Conservation (phyloP, 1,140 invertebrate genomes). For the Caenorhabditis elegans region WBcel235 BX284603.4:11914001-11914500, state of each 20-base stretch:
- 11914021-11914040: background rate
- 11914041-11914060: no score
- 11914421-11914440: no score
- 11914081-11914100: background rate
- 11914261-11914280: constrained; percentile 9
- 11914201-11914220: background rate
- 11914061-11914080: no score
- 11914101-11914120: background rate
- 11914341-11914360: no score
- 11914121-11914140: background rate
- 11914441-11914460: no score
- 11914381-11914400: no score
- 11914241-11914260: background rate
- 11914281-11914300: constrained; percentile 16
- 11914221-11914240: constrained; percentile 18
- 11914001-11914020: no score
- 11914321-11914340: background rate
- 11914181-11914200: background rate
- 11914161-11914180: background rate
- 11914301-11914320: constrained; percentile 3
- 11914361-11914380: no score
- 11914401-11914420: no score
- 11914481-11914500: no score
- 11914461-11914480: no score
- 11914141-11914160: background rate